Evolutionary conservation across 2,797 vertebrate species (phyloP), one percentile per base, ranked within the genome.

Genomic region (Cirrhinus molitorella): DNA sequence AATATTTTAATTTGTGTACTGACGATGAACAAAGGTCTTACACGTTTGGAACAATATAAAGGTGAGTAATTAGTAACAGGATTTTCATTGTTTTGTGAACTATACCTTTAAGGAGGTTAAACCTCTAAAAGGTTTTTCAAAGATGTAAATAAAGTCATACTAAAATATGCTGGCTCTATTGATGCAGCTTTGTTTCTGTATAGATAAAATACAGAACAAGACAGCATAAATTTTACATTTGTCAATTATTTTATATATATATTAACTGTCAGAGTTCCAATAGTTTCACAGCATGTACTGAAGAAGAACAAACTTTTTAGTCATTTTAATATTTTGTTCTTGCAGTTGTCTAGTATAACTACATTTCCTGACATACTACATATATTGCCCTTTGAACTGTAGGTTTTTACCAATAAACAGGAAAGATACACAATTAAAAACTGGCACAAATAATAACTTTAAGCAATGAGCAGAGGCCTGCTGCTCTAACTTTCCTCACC

Each of bases 401-500:
- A 43, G 34, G 37, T 57, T 23, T 19, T 61, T 57, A 37, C 3
- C 17, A 53, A 72, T 51, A 21, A 51, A 53, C 70, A 73, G 19
- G 17, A 73, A 73, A 34, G 11, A 53, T 8, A 72, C 1, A 28
- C 5, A 2, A 51, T 13, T 31, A 13, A 53, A 21, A 21, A 51
- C 10, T 19, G 45, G 25, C 10, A 12, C 21, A 23, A 16, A 1
- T 19, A 11, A 28, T 17, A 63, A n/a, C 19, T 13, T 19, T 34
- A 53, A 73, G 25, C 9, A 12, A 53, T 61, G 13, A 28, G 23
- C 25, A 3, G n/a, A 31, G 11, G n/a, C 59, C 45, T 68, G 37
- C 25, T 73, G 23, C 43, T 75, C 43, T 61, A 43, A 61, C 9
- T 4, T 3, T 31, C 40, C 80, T 65, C 25, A 67, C 84, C 88